These are phyloP conservation scores for Andrena minutula DNA, from an alignment of 2,888 invertebrate genomes.

Conservation along the genomic window DNA sequence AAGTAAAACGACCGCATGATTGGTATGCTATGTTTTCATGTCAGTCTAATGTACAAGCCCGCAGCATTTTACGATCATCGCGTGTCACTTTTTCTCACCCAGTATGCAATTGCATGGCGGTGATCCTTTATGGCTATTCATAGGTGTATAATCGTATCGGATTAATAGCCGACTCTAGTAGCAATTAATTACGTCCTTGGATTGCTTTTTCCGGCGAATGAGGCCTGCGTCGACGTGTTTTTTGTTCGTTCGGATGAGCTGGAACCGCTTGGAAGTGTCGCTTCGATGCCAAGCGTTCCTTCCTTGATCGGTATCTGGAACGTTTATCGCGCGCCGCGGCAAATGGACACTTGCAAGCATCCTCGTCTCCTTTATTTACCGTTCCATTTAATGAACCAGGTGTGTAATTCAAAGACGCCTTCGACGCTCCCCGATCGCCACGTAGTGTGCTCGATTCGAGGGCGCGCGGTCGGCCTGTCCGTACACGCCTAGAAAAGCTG, in stretches of 20 bases:
- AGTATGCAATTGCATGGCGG: background rate
- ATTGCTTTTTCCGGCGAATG: no score
- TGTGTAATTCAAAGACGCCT: slow-evolving; percentile 37
- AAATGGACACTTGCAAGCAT: slow-evolving; percentile 12
- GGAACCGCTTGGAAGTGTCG: background rate
- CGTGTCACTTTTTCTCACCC: slow-evolving; percentile 8
- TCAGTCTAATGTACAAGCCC: background rate
- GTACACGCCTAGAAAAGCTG: slow-evolving; percentile 57
- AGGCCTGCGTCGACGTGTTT: background rate
- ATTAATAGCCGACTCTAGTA: background rate
- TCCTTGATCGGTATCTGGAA: background rate
- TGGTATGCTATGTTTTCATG: background rate
- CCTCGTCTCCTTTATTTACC: slow-evolving; percentile 29
- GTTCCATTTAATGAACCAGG: slow-evolving; percentile 27
- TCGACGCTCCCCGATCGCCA: background rate
- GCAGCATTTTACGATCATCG: slow-evolving; percentile 10
- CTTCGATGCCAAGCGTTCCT: background rate
- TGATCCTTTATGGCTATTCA: background rate
- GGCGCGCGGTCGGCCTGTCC: slow-evolving; percentile 39
- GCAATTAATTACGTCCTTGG: background rate
- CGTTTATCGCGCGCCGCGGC: slow-evolving; percentile 12
- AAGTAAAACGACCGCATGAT: no score
- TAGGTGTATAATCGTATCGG: background rate
- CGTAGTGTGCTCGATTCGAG: slow-evolving; percentile 46
- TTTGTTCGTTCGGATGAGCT: background rate